Percentiles rank a stretch among this genome's conserved stretches.
Conservation (phyloP, 2,113 vertebrate genomes). For the Lepisosteus oculatus region DNA sequence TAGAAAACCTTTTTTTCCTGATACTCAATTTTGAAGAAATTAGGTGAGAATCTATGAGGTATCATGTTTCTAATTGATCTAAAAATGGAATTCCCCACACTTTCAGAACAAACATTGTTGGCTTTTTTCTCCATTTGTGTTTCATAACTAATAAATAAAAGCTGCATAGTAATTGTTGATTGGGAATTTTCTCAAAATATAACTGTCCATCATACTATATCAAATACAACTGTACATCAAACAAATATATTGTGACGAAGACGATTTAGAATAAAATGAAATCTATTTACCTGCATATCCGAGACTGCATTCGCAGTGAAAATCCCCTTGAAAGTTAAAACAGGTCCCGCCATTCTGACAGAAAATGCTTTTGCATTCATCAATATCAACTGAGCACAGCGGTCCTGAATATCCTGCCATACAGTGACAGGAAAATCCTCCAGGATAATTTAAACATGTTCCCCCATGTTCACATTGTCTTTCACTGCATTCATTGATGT, state of each 20-base stretch:
- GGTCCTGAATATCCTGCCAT: conserved; percentile 49
- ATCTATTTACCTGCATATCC: conserved; percentile 60
- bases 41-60: no score
- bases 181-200: no score
- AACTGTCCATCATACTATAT: conserved; percentile 1
- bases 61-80: no score
- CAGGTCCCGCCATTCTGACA: conserved; percentile 66
- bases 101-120: no score
- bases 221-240: neutral
- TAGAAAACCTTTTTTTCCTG: no score
- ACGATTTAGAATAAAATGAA: neutral
- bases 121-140: no score
- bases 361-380: conserved; percentile 54
- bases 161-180: no score
- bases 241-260: neutral
- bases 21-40: no score
- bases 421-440: conserved; percentile 61
- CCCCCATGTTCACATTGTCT: conserved; percentile 56
- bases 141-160: no score
- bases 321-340: conserved; percentile 42
- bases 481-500: conserved; percentile 59
- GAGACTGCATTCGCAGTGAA: conserved; percentile 54
- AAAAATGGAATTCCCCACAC: no score
- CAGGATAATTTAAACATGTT: conserved; percentile 57
- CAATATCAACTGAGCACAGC: conserved; percentile 47